Conservation (phyloP, 2,113 vertebrate species). For the Limanda limanda region DNA sequence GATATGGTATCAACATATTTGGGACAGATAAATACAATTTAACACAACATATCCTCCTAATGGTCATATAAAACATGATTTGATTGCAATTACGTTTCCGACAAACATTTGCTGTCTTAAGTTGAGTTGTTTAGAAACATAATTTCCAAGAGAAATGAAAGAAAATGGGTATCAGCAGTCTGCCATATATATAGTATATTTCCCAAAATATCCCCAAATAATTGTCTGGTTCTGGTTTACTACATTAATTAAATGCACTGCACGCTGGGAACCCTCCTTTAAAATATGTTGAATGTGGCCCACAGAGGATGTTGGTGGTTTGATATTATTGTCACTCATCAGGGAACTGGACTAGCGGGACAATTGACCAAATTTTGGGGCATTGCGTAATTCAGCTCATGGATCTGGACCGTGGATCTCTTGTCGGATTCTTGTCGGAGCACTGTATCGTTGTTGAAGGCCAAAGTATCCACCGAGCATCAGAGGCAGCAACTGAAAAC, state of each 20-base stretch:
- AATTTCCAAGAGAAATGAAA: not conserved
- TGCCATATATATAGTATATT: not conserved
- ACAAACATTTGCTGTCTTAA: no score
- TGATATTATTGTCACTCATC: not conserved
- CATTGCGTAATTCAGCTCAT: not conserved
- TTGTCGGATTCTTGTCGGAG: slow-evolving; percentile 30
- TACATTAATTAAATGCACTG: not conserved
- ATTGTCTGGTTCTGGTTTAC: not conserved
- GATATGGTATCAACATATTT: no score
- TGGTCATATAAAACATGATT: no score
- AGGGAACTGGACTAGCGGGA: slow-evolving; percentile 24
- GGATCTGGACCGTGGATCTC: slow-evolving; percentile 29
- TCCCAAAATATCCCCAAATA: not conserved
- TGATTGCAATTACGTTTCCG: no score
- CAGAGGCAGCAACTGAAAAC: slow-evolving; percentile 26
- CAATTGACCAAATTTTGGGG: slow-evolving; percentile 7
- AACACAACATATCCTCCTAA: no score
- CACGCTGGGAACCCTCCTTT: not conserved
- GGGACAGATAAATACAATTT: no score
- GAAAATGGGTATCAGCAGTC: not conserved
- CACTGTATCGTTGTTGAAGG: slow-evolving; percentile 51
- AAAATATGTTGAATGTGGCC: not conserved
- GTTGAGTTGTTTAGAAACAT: not conserved
- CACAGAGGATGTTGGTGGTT: not conserved
- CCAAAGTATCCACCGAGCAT: slow-evolving; percentile 49